Evolutionary conservation across 2,113 vertebrate species (phyloP).

Genomic region (Thunnus thynnus): DNA sequence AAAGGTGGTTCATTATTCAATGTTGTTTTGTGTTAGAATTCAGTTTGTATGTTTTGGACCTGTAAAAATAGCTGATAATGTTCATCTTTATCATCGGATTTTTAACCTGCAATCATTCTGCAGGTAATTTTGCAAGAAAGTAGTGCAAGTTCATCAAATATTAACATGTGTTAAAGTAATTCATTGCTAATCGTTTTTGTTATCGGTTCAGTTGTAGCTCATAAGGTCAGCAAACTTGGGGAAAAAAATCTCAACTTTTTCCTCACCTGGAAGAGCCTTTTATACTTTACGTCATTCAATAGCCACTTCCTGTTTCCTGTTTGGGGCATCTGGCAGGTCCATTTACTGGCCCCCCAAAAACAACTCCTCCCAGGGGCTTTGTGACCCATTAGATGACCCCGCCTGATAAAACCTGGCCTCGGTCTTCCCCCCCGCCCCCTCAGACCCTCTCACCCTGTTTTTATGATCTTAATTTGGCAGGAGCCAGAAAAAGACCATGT

Average conservation of each 20-base stretch:
- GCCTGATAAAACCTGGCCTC: conserved; percentile 60
- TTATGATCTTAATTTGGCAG: conserved; percentile 62
- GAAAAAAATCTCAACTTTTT: conserved; percentile 65
- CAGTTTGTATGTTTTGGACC: neutral
- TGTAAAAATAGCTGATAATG: neutral
- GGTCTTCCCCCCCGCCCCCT: neutral
- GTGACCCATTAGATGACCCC: conserved; percentile 75
- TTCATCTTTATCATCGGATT: too few species aligned
- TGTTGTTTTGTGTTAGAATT: neutral
- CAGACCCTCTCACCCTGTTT: conserved; percentile 59
- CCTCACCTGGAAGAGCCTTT: conserved; percentile 80
- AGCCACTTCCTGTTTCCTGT: conserved; percentile 86
- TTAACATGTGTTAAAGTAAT: conserved; percentile 24
- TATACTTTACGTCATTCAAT: conserved; percentile 72
- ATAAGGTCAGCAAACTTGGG: conserved; percentile 36
- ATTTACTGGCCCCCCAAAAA: conserved; percentile 75
- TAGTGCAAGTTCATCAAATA: neutral
- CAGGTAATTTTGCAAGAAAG: neutral
- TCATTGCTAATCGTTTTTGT: neutral
- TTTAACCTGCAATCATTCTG: neutral
- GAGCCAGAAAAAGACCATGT: conserved; percentile 35
- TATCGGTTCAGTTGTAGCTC: conserved; percentile 24
- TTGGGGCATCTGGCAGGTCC: conserved; percentile 80
- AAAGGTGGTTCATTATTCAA: neutral
- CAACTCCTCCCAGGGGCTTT: conserved; percentile 71